Conservation (phyloP, 2,113 vertebrate genomes). For the Erythrolamprus reginae region DNA sequence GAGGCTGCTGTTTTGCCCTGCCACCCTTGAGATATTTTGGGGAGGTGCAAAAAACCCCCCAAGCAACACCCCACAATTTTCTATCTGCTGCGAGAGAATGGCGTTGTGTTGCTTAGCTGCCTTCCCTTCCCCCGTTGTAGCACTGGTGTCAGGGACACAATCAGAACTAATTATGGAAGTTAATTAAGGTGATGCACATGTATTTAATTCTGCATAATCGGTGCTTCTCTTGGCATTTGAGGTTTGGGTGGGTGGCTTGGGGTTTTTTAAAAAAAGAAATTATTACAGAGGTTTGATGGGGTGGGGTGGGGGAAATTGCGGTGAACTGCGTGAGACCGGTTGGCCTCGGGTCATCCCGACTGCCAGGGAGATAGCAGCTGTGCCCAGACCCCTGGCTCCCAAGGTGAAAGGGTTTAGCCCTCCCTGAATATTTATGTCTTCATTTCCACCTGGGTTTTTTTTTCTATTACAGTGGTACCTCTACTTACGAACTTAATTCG, state of each 20-base stretch:
- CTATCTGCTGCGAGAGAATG: not conserved
- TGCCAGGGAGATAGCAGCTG: not conserved
- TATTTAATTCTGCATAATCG: not conserved
- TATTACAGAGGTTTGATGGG: not conserved
- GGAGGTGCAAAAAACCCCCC: not conserved
- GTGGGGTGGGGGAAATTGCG: not conserved
- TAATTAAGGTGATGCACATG: constrained; percentile 9
- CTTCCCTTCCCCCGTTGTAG: not conserved
- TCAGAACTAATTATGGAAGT: constrained; percentile 11
- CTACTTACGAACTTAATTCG: no score
- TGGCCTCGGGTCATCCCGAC: not conserved
- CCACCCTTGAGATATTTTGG: not conserved
- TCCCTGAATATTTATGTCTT: not conserved
- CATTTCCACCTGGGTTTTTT: not conserved
- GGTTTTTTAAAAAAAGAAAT: not conserved
- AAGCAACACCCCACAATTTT: not conserved
- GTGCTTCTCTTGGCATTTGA: not conserved
- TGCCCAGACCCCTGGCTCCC: not conserved
- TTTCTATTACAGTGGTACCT: no score
- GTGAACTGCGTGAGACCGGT: not conserved
- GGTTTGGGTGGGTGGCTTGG: not conserved
- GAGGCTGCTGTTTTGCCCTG: not conserved
- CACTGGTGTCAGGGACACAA: not conserved
- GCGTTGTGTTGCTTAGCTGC: not conserved
- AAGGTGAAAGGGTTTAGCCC: not conserved